Percentiles rank a stretch among this genome's conserved stretches.
Conservation (phyloP, 2,113 vertebrate species). For the Cranoglanis bouderius region DNA sequence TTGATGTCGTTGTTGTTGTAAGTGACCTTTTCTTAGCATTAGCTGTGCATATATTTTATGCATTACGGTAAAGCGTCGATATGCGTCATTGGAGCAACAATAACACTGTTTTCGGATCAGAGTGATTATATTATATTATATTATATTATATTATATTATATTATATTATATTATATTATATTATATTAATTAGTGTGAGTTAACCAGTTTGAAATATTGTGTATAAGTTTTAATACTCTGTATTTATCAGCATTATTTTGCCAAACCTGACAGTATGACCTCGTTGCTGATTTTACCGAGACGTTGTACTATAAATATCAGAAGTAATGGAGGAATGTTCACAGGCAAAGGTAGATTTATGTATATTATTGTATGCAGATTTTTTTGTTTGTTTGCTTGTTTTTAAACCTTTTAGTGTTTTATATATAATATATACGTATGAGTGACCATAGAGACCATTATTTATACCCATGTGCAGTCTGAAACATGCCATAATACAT, state of each 20-base stretch:
- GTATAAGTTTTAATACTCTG: neutral
- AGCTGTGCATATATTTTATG: neutral
- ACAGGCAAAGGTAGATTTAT: conserved; percentile 22
- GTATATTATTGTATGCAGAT: neutral
- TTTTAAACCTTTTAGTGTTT: neutral
- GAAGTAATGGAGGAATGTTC: conserved; percentile 25
- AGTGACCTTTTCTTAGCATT: neutral
- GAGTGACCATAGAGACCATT: neutral
- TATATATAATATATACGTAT: neutral
- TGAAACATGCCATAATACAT: neutral
- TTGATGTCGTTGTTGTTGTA: neutral
- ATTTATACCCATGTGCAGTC: neutral
- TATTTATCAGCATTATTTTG: neutral
- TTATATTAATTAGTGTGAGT: neutral
- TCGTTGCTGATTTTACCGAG: neutral
- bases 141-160: neutral
- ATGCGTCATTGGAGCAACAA: neutral
- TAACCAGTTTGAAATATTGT: neutral
- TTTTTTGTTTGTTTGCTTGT: neutral
- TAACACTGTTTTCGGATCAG: neutral
- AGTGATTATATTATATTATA: neutral
- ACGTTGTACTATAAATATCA: neutral
- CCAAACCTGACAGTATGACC: neutral
- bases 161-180: too few relatives aligned
- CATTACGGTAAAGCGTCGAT: neutral